Conservation (phyloP, 2,888 invertebrate genomes). For the Thymelicus sylvestris region DNA sequence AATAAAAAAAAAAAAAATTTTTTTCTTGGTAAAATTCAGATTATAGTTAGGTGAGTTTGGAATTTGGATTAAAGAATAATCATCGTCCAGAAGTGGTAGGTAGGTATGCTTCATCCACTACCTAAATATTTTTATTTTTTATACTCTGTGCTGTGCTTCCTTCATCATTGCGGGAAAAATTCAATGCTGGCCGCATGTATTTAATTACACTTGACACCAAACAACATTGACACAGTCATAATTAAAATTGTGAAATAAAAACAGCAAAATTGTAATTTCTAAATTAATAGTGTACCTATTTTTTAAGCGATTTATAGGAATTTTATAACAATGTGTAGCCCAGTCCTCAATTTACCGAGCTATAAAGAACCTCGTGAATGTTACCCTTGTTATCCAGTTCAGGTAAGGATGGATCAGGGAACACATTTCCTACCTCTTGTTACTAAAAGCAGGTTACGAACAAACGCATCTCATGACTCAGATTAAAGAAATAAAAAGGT, state of each 20-base stretch:
- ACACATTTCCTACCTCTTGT: too few relatives aligned
- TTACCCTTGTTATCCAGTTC: conserved; percentile 62
- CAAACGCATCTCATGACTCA: too few relatives aligned
- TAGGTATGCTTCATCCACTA: too few relatives aligned
- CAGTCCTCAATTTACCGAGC: conserved; percentile 56
- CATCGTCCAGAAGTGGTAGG: too few relatives aligned
- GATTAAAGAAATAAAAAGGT: too few relatives aligned
- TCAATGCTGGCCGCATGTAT: neutral
- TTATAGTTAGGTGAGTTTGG: too few relatives aligned
- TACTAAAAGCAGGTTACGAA: too few relatives aligned
- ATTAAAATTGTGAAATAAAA: conserved; percentile 13
- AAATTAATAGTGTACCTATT: conserved; percentile 23
- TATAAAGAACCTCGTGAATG: conserved; percentile 66
- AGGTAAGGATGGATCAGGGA: conserved; percentile 49
- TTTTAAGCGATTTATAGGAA: conserved; percentile 8
- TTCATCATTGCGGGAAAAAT: neutral
- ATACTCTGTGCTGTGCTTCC: too few relatives aligned
- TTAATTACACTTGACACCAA: neutral
- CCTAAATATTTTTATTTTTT: too few relatives aligned
- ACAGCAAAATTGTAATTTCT: conserved; percentile 17
- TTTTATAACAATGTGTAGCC: conserved; percentile 62
- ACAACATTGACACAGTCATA: conserved; percentile 4
- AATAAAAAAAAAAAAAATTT: too few relatives aligned
- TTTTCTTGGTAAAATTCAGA: too few relatives aligned
- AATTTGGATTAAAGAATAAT: too few relatives aligned